Evolutionary conservation across 2,797 vertebrate genomes (phyloP), one percentile per base, ranked within the genome.

Genomic region (Microhierax caerulescens): DNA sequence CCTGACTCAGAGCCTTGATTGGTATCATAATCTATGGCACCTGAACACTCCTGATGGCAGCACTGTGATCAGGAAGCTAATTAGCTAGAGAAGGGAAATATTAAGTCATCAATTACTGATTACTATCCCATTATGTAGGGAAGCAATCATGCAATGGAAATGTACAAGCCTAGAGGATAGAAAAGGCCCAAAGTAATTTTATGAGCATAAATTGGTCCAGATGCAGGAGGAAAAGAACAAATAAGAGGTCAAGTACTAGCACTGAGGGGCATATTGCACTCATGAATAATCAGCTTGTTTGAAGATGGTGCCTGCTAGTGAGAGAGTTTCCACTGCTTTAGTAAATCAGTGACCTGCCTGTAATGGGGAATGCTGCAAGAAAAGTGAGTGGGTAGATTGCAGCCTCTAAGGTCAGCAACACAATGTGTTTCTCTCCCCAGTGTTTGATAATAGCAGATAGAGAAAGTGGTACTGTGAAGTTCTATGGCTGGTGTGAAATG

Each of bases 91-190:
- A 91, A 88, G 41, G 68, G 61, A 78, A 94, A 85, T 75, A 94
- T 64, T 77, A 92, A 93, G 57, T 87, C 70, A 70, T 90, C 77
- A 93, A 10, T 83, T 93, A 83, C 67, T 93, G 91, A 95, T 93
- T 93, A 73, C 74, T 88, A 64, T 68, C 25, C 67, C 45, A 48
- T 93, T 93, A 85, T 75, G 51, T 57, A 77, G 75, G 85, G 84
- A 94, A 91, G 86, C 47, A 90, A 88, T 85, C 76, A 67, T 68
- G 50, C 5, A 0, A 78, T 80, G 64, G 54, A 92, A 88, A 64
- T 59, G 76, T 86, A 85, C 60, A 86, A 94, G 48, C 70, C n/a
- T 61, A 24, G 64, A 94, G 77, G 86, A 85, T 5, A 85, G 73
- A 75, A 81, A 85, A 63, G 53, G 34, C 57, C 69, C 69, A 68